phyloP scores from a whole-genome alignment of 2,888 invertebrate species.

The Dastarcus helophoroides region DNA sequence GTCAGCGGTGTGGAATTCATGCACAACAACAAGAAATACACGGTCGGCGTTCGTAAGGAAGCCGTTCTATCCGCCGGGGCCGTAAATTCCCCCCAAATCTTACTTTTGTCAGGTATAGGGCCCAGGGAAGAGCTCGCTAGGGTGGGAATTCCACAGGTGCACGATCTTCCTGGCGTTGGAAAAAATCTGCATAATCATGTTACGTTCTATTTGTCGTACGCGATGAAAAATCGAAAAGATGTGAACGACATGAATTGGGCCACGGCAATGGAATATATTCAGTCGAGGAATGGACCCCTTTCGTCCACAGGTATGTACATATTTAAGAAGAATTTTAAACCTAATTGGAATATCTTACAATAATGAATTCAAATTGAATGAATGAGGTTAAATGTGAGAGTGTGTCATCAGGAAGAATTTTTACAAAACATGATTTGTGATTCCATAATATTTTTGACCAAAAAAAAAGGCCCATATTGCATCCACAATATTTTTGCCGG shows the following conservation, averaged over 20 bases:
- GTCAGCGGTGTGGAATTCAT: slow-evolving; percentile 51
- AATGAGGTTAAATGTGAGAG: too few relatives aligned
- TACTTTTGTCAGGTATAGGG: slow-evolving; percentile 56
- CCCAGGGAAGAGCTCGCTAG: slow-evolving; percentile 47
- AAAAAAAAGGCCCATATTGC: too few relatives aligned
- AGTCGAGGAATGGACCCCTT: slow-evolving; percentile 48
- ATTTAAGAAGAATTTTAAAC: too few relatives aligned
- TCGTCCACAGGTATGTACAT: slow-evolving; percentile 53
- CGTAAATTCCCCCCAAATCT: slow-evolving; percentile 54
- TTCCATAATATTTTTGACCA: too few relatives aligned
- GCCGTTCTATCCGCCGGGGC: slow-evolving; percentile 52
- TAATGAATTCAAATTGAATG: too few relatives aligned
- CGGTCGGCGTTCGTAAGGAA: slow-evolving; percentile 43
- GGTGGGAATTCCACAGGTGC: slow-evolving; percentile 47
- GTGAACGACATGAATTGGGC: slow-evolving; percentile 50
- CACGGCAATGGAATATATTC: slow-evolving; percentile 47
- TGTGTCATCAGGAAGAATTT: too few relatives aligned
- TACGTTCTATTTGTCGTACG: slow-evolving; percentile 47
- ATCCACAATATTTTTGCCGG: too few relatives aligned
- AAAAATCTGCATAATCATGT: slow-evolving; percentile 60
- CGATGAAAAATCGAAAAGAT: slow-evolving; percentile 41
- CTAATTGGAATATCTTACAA: too few relatives aligned
- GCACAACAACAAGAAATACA: slow-evolving; percentile 39
- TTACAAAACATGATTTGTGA: too few relatives aligned
- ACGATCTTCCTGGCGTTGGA: slow-evolving; percentile 56